Percentiles rank a stretch among this genome's conserved stretches.
phyloP scores from a whole-genome alignment of 1,140 invertebrate genomes.

The Helicoverpa zea region DNA sequence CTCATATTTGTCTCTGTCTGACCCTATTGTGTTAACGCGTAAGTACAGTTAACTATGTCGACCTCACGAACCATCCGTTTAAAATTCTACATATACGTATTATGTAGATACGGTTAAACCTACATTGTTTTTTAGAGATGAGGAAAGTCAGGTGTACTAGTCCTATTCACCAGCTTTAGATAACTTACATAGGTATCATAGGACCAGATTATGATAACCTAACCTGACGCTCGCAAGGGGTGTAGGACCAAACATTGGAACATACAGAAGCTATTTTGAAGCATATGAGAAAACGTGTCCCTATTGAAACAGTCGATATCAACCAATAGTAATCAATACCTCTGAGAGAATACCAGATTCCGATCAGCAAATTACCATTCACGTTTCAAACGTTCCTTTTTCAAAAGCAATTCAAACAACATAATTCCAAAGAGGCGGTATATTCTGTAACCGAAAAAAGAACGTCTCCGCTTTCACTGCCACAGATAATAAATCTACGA shows the following conservation, averaged over 20 bases:
- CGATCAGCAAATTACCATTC: not conserved
- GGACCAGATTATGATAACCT: no score
- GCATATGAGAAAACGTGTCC: no score
- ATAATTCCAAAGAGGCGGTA: not conserved
- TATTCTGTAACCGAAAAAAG: slow-evolving; percentile 41
- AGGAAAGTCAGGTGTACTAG: not conserved
- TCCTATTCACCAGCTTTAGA: no score
- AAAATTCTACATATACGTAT: slow-evolving; percentile 27
- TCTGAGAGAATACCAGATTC: not conserved
- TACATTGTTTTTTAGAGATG: not conserved
- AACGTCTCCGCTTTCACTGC: slow-evolving; percentile 54
- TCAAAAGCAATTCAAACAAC: slow-evolving; percentile 6
- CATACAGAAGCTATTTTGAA: no score
- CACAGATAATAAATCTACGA: slow-evolving; percentile 54
- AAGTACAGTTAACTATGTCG: slow-evolving; percentile 37
- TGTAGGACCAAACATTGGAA: no score
- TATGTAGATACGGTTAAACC: slow-evolving; percentile 12
- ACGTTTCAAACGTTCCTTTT: slow-evolving; percentile 5
- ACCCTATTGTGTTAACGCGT: slow-evolving; percentile 40
- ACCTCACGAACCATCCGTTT: slow-evolving; percentile 30
- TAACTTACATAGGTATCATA: no score
- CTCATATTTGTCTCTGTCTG: slow-evolving; percentile 41
- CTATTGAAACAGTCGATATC: not conserved
- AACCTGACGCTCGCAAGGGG: no score
- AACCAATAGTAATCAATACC: slow-evolving; percentile 6